Base-by-base conservation (phyloP, 2,113 vertebrate genomes). In the Peromyscus leucopus region DNA sequence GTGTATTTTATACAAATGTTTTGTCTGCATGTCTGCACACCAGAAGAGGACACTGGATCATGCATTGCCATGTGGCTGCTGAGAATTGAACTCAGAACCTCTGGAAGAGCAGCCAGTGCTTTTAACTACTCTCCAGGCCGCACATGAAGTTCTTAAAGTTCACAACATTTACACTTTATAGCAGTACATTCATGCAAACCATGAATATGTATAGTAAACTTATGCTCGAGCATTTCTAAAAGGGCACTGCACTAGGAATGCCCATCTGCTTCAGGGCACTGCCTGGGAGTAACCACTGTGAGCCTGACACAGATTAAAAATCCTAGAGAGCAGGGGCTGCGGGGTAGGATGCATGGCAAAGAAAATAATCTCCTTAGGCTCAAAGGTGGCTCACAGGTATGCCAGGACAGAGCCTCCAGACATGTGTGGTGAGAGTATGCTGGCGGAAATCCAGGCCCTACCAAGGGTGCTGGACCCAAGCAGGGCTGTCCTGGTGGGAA, bases 291-390 rank as follows among this genome's bases (percentile, higher is more conserved):
- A 36, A 55, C 84, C 36, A 67, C n/a, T 51, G 48, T 63, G 28
- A 61, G 90, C 22, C 84, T 42, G 79, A 71, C 96, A 71, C 5
- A 39, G 79, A 75, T 48, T 36, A 63, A 78, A 83, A 92, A 96
- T 97, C 96, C 92, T 97, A 76, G 94, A 97, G 79, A 96, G 78
- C 96, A 90, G 0, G 55, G 72, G 59, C 39, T 22, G 2, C 48
- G 21, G 33, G 59, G 39, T 39, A 86, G 76, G 71, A 79, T 9
- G 1, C 63, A 11, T 3, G 46, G 71, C 84, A 84, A 85, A 89
- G 83, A 51, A n/a, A 11, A 93, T 83, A 71, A 31, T 36, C 2
- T 9, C 67, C 90, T 69, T 61, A 82, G 96, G 83, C 86, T 90
- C 76, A 80, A 59, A 55, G 75, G 96, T 1, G 1, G 87, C 46